Evolutionary conservation across 1,140 invertebrate genomes (phyloP), one percentile per base, ranked within the genome.

Genomic region (Charaxes varanes): DNA sequence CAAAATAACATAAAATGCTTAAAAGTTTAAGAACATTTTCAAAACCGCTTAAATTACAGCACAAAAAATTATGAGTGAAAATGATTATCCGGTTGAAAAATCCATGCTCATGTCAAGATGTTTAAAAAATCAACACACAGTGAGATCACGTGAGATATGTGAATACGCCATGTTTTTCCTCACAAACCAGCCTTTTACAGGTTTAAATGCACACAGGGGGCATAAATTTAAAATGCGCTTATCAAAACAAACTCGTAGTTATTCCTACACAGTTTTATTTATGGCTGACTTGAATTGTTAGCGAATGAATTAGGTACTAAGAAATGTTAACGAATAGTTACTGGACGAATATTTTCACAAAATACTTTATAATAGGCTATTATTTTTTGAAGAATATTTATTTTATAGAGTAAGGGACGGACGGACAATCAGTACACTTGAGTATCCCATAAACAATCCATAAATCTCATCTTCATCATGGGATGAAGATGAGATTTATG

Each of bases 181-280:
- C 52, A 43, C 19, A 54, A 57, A 53, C 55, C 42, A 48, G 36
- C 51, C 60, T 57, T 64, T 59, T 67, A 60, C 65, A 62, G 64
- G 41, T 61, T 59, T 59, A 63, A 72, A 68, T 70, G 64, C 69
- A 69, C 64, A 52, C 64, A 55, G 46, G 41, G 60, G 35, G 56
- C 58, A 68, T 76, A 72, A 73, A 73, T 72, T 76, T 68, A 58
- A 76, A 71, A 76, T 65, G 53, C 55, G 42, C 50, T 65, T 76
- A 76, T 79, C 69, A 57, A 74, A 79, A 74, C 70, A 76, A n/a
- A n/a, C n/a, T n/a, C 28, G 18, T 31, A 31, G 62, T 73, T 50
- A 52, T 26, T 43, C 34, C 55, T 58, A 46, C 45, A 58, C 47
- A 71, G 69, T 67, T 57, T 51, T 57, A 62, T 62, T 79, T 79